Evolutionary conservation across 2,113 vertebrate species (phyloP).

Genomic region (Micromys minutus): DNA sequence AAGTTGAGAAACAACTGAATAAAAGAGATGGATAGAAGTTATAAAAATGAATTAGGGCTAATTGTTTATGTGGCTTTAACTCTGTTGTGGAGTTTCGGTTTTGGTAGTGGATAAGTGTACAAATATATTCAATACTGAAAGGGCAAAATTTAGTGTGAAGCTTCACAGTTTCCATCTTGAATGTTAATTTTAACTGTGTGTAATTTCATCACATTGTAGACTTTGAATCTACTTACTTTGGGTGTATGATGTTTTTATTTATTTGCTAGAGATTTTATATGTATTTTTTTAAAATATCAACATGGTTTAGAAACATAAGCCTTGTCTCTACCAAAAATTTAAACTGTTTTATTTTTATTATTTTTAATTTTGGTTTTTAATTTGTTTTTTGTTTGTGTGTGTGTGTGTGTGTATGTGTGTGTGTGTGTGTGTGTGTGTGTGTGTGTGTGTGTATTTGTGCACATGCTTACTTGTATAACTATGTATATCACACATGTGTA

Average conservation of each 20-base stretch:
- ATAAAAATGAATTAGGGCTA: not conserved
- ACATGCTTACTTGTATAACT: not conserved
- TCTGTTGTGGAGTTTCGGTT: not conserved
- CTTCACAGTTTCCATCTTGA: not conserved
- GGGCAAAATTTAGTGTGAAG: not conserved
- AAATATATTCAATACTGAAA: too few relatives aligned
- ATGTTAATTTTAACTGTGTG: not conserved
- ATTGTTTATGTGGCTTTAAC: not conserved
- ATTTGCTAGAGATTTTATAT: not conserved
- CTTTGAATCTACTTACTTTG: not conserved
- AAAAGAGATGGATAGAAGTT: too few relatives aligned
- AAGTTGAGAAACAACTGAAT: not conserved
- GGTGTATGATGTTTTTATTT: not conserved
- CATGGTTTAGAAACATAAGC: not conserved
- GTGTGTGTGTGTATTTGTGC: too few relatives aligned
- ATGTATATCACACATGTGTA: not conserved
- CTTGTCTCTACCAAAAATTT: not conserved
- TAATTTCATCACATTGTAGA: not conserved
- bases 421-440: too few relatives aligned
- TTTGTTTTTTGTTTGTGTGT: not conserved
- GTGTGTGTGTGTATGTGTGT: not conserved
- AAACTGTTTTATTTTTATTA: not conserved
- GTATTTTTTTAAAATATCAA: conserved; percentile 1
- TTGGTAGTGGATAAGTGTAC: not conserved
- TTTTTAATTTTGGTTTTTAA: not conserved